These are phyloP conservation scores for Brachionus rotundiformis DNA, from an alignment of 1,140 invertebrate species.

Conservation along the genomic window DNA sequence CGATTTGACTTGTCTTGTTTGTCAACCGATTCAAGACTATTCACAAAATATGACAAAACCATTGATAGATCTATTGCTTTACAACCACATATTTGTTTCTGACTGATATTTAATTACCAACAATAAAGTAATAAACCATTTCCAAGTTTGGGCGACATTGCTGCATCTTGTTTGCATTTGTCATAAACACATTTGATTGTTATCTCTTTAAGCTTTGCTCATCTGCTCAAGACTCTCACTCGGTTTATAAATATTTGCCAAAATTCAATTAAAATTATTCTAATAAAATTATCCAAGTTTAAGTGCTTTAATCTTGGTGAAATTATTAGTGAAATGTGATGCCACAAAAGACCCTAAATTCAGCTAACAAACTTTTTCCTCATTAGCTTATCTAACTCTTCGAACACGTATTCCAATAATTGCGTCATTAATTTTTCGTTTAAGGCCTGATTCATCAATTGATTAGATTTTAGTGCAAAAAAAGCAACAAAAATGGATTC, in stretches of 20 bases:
- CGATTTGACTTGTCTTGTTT: background rate
- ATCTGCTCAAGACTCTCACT: background rate
- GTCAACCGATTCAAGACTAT: background rate
- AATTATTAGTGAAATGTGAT: slow-evolving; percentile 31
- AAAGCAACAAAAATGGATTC: slow-evolving; percentile 73
- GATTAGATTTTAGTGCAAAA: background rate
- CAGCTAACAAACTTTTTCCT: background rate
- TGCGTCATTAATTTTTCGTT: slow-evolving; percentile 3
- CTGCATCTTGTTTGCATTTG: background rate
- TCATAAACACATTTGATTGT: background rate
- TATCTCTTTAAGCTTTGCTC: slow-evolving; percentile 5
- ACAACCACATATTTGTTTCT: background rate
- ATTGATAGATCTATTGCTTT: background rate
- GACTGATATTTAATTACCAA: background rate
- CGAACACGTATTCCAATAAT: background rate
- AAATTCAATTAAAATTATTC: background rate
- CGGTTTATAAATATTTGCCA: background rate
- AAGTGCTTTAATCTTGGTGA: background rate
- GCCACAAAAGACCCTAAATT: background rate
- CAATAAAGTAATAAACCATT: background rate
- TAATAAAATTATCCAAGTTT: background rate
- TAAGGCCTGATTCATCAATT: background rate
- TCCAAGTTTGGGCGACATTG: background rate
- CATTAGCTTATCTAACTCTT: background rate
- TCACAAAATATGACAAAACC: background rate